A percentile compares a stretch with the other conserved stretches of the same genome.
Conservation (phyloP, 2,888 invertebrate genomes). For the Agrochola litura region DNA sequence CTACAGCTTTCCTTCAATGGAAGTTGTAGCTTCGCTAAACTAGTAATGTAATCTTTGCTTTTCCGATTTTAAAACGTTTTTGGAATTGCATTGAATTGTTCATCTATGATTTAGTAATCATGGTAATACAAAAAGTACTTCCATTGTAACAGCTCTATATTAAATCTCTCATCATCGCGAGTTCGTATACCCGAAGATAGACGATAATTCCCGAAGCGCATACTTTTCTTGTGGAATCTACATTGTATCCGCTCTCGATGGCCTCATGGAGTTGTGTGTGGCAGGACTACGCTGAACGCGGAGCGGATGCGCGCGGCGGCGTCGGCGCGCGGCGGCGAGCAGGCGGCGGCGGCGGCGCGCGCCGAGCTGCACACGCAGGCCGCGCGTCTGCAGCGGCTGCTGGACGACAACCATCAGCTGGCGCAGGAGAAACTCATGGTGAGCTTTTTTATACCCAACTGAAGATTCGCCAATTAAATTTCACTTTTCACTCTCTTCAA, state of each 20-base stretch:
- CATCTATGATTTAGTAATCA: not conserved
- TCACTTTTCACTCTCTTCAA: too few relatives aligned
- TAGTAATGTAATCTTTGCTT: not conserved
- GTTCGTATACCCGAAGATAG: not conserved
- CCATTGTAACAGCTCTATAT: not conserved
- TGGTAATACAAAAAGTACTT: not conserved
- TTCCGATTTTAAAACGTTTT: not conserved
- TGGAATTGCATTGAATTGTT: not conserved
- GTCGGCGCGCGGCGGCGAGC: conserved; percentile 86
- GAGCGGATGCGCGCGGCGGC: conserved; percentile 92
- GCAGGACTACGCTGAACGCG: conserved; percentile 85
- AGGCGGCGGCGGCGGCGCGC: conserved; percentile 91
- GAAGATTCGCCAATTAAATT: not conserved
- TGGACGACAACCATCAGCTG: conserved; percentile 91
- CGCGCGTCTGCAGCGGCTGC: conserved; percentile 91
- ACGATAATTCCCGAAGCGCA: not conserved
- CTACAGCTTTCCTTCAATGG: too few relatives aligned
- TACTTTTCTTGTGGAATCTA: not conserved
- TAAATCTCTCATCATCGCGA: not conserved
- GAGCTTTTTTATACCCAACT: not conserved
- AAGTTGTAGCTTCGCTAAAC: too few relatives aligned
- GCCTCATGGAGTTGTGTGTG: not conserved
- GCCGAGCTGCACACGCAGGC: conserved; percentile 92
- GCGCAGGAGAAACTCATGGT: conserved; percentile 91
- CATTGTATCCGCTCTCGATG: not conserved